phyloP scores from a whole-genome alignment of 2,888 invertebrate species.

The Drosophila prolongata region DNA sequence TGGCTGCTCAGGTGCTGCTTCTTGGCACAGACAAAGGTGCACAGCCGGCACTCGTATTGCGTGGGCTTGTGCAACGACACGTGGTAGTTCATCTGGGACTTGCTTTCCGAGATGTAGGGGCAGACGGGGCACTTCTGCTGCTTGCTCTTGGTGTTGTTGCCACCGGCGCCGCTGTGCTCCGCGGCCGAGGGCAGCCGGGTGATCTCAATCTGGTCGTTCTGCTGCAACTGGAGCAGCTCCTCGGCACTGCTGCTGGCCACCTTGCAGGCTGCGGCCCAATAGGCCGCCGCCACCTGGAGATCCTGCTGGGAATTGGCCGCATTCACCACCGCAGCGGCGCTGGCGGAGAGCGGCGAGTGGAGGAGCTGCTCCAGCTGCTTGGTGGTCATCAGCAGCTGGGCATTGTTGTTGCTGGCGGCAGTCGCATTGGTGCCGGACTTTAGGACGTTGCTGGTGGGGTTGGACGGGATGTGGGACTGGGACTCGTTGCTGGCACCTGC shows the following conservation, averaged over 20 bases:
- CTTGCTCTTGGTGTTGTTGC: constrained; percentile 85
- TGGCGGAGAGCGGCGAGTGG: constrained; percentile 71
- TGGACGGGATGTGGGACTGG: constrained; percentile 49
- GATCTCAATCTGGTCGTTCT: constrained; percentile 83
- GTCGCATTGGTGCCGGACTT: constrained; percentile 28
- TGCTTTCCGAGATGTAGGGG: constrained; percentile 93
- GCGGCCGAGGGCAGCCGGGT: constrained; percentile 72
- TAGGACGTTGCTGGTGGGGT: constrained; percentile 44
- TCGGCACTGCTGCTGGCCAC: constrained; percentile 64
- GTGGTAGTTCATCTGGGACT: constrained; percentile 94
- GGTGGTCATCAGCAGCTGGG: constrained; percentile 61
- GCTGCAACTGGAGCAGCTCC: constrained; percentile 78
- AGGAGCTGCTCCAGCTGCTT: constrained; percentile 69
- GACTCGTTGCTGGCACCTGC: constrained; percentile 74
- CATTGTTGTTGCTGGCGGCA: constrained; percentile 42
- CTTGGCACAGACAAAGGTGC: constrained; percentile 93
- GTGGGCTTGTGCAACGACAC: constrained; percentile 90
- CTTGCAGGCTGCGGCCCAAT: constrained; percentile 76
- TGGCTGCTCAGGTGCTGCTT: constrained; percentile 93
- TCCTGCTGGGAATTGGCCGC: constrained; percentile 77
- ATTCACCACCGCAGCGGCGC: constrained; percentile 73
- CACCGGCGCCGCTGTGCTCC: constrained; percentile 13
- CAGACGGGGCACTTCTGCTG: constrained; percentile 92
- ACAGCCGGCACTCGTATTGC: constrained; percentile 90
- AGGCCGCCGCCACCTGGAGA: constrained; percentile 79